phyloP scores from a whole-genome alignment of 92 coral and sea anemone species.

The Epizoanthus illoricatus region DNA sequence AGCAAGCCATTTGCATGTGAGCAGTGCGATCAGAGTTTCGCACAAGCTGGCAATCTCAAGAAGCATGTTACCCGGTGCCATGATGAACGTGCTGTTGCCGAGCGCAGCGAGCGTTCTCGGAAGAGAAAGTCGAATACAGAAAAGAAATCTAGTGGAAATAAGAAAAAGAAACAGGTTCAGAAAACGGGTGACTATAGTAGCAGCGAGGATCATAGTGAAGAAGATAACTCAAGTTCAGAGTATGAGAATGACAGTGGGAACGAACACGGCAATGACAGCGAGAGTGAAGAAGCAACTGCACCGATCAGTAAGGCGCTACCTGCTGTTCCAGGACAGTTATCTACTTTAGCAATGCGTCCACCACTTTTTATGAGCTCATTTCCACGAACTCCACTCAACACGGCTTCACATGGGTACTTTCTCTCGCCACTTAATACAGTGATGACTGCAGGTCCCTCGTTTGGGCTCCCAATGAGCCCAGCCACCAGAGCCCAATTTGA shows the following conservation, averaged over 20 bases:
- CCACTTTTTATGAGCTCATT: slow-evolving; percentile 8
- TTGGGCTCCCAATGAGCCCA: not conserved
- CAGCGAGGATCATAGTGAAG: slow-evolving; percentile 23
- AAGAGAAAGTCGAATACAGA: slow-evolving; percentile 25
- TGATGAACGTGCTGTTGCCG: slow-evolving; percentile 22
- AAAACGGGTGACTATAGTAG: slow-evolving; percentile 6
- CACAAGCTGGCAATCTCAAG: slow-evolving; percentile 83
- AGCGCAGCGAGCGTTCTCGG: slow-evolving; percentile 18
- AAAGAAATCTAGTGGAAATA: not conserved
- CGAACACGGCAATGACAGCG: slow-evolving; percentile 14
- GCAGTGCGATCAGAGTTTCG: slow-evolving; percentile 64
- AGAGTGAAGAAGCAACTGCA: not conserved
- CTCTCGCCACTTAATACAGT: slow-evolving; percentile 64
- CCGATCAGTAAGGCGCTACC: not conserved
- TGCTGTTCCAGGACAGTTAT: not conserved
- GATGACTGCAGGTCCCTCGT: slow-evolving; percentile 4
- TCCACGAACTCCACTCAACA: slow-evolving; percentile 68
- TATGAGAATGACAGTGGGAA: slow-evolving; percentile 16
- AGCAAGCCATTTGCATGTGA: slow-evolving; percentile 72
- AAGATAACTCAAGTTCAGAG: slow-evolving; percentile 40
- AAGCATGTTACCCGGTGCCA: slow-evolving; percentile 82
- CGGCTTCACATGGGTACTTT: slow-evolving; percentile 58
- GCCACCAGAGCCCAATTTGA: not conserved
- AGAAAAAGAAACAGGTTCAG: not conserved
- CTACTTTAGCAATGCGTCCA: not conserved